Conservation (phyloP, 2,888 invertebrate genomes). For the Tetranychus truncatus region DNA sequence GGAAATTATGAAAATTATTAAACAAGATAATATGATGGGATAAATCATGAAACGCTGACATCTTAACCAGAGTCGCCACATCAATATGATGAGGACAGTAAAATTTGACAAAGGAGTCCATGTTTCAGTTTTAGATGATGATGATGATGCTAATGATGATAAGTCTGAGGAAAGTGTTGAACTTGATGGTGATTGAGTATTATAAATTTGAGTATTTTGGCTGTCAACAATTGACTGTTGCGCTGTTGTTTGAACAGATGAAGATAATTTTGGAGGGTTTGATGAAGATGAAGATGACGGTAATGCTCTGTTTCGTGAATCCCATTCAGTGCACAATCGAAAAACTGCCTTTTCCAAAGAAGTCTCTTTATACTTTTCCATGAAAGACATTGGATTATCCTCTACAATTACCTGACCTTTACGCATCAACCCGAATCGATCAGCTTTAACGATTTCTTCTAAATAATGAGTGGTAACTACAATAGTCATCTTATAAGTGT, state of each 20-base stretch:
- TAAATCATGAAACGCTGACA: not conserved
- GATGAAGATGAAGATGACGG: not conserved
- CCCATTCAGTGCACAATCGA: constrained; percentile 42
- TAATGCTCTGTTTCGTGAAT: constrained; percentile 3
- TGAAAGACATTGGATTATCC: constrained; percentile 29
- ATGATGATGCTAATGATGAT: not conserved
- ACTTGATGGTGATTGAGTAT: constrained; percentile 1
- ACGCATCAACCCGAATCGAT: constrained; percentile 26
- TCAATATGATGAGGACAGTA: not conserved
- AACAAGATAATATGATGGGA: constrained; percentile 6
- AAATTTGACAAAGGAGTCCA: not conserved
- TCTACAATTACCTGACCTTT: constrained; percentile 28
- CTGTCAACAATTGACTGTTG: not conserved
- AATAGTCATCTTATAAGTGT: constrained; percentile 55
- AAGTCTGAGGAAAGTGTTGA: not conserved
- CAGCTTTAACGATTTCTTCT: constrained; percentile 51
- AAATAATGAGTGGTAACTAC: constrained; percentile 89
- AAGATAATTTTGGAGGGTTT: not conserved
- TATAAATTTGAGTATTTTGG: not conserved
- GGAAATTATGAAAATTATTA: not conserved
- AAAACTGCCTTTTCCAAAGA: constrained; percentile 72
- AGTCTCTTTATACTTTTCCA: constrained; percentile 23
- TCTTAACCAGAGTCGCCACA: not conserved
- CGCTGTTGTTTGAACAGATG: not conserved
- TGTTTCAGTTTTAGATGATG: not conserved